Percentiles rank a stretch among this genome's conserved stretches.
These are phyloP conservation scores for Heliconius charithonia DNA, from an alignment of 2,888 invertebrate genomes.

Conservation along the genomic window DNA sequence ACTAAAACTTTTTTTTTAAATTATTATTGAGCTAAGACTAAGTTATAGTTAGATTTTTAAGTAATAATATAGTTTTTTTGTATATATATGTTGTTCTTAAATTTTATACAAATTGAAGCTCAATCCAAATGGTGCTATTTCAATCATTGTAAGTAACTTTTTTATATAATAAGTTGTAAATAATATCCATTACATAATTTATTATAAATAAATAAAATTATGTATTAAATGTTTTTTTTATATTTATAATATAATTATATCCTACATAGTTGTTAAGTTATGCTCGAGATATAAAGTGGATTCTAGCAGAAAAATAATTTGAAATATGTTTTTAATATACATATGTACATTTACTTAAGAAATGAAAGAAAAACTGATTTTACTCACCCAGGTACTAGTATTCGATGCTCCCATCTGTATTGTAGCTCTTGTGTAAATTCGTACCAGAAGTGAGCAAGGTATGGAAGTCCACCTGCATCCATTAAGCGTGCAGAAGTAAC, in stretches of 20 bases:
- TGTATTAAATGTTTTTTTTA: neutral
- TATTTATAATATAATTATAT: neutral
- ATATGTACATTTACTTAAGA: neutral
- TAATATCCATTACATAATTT: conserved; percentile 25
- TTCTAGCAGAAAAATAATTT: neutral
- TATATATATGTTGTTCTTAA: conserved; percentile 21
- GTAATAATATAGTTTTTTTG: conserved; percentile 6
- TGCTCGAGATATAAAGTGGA: neutral
- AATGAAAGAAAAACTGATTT: neutral
- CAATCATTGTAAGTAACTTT: conserved; percentile 15
- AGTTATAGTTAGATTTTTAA: neutral
- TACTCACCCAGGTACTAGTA: conserved; percentile 93
- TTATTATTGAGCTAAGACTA: neutral
- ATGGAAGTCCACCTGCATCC: conserved; percentile 89
- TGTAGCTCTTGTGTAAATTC: conserved; percentile 96
- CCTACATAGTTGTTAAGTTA: neutral
- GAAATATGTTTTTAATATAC: neutral
- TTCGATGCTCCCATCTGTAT: conserved; percentile 93
- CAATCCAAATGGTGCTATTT: conserved; percentile 71
- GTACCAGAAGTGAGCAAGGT: conserved; percentile 96
- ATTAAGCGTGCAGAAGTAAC: conserved; percentile 89
- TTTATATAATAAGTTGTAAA: conserved; percentile 34
- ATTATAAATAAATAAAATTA: conserved; percentile 10
- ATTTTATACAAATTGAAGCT: conserved; percentile 51
- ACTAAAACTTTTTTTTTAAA: neutral